Evolutionary conservation across 2,888 invertebrate species (phyloP).

Genomic region (Euproctis similis): DNA sequence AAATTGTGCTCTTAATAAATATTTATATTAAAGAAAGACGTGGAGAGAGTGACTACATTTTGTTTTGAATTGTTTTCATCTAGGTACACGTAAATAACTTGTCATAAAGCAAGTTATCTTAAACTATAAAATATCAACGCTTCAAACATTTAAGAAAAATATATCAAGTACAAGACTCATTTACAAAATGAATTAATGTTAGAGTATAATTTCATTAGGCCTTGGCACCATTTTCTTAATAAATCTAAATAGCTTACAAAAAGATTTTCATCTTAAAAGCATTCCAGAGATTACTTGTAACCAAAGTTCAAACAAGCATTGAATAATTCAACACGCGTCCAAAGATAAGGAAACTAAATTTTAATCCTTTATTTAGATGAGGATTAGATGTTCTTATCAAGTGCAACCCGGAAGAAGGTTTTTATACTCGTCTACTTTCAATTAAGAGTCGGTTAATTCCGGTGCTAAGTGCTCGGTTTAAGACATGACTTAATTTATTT

Average conservation of each 20-base stretch:
- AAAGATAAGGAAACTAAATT: constrained; percentile 31
- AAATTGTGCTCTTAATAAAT: too few species aligned
- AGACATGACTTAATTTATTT: constrained; percentile 65
- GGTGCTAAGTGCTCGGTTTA: constrained; percentile 62
- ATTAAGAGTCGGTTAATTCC: constrained; percentile 67
- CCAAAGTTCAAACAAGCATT: constrained; percentile 46
- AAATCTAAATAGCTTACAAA: constrained; percentile 30
- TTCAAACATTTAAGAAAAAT: not conserved
- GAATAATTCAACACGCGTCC: constrained; percentile 38
- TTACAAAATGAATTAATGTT: not conserved
- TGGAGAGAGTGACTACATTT: too few species aligned
- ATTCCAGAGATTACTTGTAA: constrained; percentile 56
- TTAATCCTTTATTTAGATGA: constrained; percentile 57
- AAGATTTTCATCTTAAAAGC: constrained; percentile 42
- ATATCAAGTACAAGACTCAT: not conserved
- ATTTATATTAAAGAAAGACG: too few species aligned
- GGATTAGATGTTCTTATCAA: constrained; percentile 56
- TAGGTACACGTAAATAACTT: too few species aligned
- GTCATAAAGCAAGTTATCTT: too few species aligned
- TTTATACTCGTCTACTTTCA: constrained; percentile 64
- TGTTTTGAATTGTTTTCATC: too few species aligned
- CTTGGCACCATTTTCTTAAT: too few species aligned
- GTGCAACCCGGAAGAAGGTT: constrained; percentile 34
- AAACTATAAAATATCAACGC: too few species aligned
- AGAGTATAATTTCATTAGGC: constrained; percentile 22